These are phyloP conservation scores for Suricata suricatta DNA, from an alignment of 2,113 vertebrate species.

Conservation along the genomic window DNA sequence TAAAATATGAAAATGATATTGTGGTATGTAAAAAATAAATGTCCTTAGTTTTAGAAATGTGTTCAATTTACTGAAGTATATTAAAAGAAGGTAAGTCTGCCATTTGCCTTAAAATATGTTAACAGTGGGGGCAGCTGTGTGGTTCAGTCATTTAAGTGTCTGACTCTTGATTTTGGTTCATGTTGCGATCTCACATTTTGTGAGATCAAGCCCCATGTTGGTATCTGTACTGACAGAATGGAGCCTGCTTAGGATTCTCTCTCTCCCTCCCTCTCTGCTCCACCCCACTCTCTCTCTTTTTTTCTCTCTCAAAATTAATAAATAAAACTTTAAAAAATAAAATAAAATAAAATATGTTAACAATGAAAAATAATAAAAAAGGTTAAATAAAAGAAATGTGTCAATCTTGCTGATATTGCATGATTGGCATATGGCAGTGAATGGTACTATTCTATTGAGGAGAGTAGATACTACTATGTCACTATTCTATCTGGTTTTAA, in stretches of 20 bases:
- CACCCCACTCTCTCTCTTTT: too few relatives aligned
- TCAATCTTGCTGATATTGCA: background rate
- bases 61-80: background rate
- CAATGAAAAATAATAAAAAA: background rate
- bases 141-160: too few relatives aligned
- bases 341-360: background rate
- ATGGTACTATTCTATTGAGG: background rate
- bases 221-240: too few relatives aligned
- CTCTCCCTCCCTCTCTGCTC: too few relatives aligned
- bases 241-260: too few relatives aligned
- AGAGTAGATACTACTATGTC: background rate
- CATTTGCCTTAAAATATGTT: background rate
- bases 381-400: background rate
- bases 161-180: too few relatives aligned
- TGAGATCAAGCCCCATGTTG: too few relatives aligned
- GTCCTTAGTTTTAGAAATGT: background rate
- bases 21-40: background rate
- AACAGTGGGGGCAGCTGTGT: background rate
- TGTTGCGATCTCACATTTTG: too few relatives aligned
- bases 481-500: background rate
- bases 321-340: too few relatives aligned
- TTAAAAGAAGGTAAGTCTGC: background rate
- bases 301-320: too few relatives aligned
- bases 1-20: background rate
- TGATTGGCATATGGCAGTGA: background rate